A percentile compares a stretch with the other conserved stretches of the same genome.
Conservation (phyloP, 2,888 invertebrate genomes). For the Dichetophora obliterata region DNA sequence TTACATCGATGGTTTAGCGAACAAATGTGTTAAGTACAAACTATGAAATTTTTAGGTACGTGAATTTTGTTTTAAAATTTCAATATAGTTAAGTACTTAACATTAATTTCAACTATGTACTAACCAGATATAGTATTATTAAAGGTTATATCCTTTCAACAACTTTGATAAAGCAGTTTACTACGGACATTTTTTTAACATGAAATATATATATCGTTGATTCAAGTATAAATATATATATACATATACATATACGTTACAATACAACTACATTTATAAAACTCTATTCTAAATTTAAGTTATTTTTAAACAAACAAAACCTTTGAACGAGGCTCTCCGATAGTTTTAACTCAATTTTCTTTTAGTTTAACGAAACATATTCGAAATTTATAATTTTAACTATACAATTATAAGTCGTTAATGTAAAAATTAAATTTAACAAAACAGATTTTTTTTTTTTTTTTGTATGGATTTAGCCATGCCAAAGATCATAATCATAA, state of each 20-base stretch:
- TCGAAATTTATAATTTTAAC: slow-evolving; percentile 24
- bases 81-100: too few relatives aligned
- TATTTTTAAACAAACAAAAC: slow-evolving; percentile 41
- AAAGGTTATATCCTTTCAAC: too few relatives aligned
- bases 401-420: slow-evolving; percentile 22
- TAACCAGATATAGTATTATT: too few relatives aligned
- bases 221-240: slow-evolving; percentile 17
- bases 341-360: background rate
- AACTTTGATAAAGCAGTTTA: too few relatives aligned
- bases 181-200: too few relatives aligned
- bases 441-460: background rate
- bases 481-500: background rate
- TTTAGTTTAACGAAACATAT: slow-evolving; percentile 15
- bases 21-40: too few relatives aligned
- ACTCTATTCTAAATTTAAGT: slow-evolving; percentile 47
- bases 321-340: slow-evolving; percentile 31
- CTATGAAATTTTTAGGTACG: too few relatives aligned
- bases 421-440: slow-evolving; percentile 12
- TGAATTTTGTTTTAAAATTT: too few relatives aligned
- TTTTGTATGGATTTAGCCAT: background rate
- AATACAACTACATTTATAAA: slow-evolving; percentile 52
- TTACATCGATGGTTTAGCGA: too few relatives aligned
- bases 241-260: slow-evolving; percentile 46
- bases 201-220: too few relatives aligned
- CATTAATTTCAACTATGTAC: too few relatives aligned